A percentile compares a stretch with the other conserved stretches of the same genome.
Conservation (phyloP, 2,888 invertebrate genomes). For the Parapristionchus giblindavisi region DNA sequence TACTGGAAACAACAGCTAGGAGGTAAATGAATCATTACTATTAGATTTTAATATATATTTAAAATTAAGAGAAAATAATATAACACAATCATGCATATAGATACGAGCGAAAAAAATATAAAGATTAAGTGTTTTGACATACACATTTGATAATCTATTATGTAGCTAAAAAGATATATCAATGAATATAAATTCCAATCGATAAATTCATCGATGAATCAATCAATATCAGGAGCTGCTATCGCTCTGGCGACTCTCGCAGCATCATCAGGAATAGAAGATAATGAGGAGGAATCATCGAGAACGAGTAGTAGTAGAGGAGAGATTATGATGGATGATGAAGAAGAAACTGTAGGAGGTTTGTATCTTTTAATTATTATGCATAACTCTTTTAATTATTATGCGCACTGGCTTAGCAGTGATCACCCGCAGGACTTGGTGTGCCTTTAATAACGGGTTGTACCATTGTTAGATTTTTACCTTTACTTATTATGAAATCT, state of each 20-base stretch:
- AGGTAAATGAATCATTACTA: conserved; percentile 1
- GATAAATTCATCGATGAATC: not conserved
- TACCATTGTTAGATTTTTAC: too few species aligned
- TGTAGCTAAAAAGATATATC: not conserved
- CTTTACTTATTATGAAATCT: too few species aligned
- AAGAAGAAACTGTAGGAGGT: too few species aligned
- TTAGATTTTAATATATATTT: too few species aligned
- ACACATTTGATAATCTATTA: not conserved
- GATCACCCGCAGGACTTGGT: too few species aligned
- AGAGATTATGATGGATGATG: too few species aligned
- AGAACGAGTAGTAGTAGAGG: too few species aligned
- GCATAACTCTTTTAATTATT: too few species aligned
- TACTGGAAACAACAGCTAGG: conserved; percentile 50
- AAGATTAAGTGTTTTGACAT: not conserved
- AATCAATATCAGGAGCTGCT: not conserved
- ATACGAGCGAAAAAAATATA: not conserved
- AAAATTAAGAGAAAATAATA: too few species aligned
- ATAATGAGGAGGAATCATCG: not conserved
- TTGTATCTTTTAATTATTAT: too few species aligned
- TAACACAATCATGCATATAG: not conserved
- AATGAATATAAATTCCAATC: not conserved
- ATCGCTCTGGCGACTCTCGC: not conserved
- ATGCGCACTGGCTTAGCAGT: too few species aligned
- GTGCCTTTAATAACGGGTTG: too few species aligned
- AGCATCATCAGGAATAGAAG: not conserved